Percentiles rank a stretch among this genome's conserved stretches.
phyloP scores from a whole-genome alignment of 2,888 invertebrate genomes.

The Micropterix aruncella region DNA sequence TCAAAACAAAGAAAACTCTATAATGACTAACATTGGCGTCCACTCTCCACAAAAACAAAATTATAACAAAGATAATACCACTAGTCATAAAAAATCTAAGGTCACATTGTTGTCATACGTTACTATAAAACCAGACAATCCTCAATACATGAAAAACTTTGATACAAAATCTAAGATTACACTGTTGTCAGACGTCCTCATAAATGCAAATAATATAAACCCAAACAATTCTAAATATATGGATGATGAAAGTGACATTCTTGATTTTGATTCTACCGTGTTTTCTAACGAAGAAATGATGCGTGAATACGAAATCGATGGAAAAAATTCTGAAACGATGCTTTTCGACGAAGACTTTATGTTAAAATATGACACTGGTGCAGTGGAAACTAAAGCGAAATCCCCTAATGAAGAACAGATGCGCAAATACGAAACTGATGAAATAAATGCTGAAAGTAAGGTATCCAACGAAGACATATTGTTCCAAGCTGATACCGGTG shows the following conservation, averaged over 20 bases:
- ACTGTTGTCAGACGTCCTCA: slow-evolving; percentile 1
- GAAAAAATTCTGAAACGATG: slow-evolving; percentile 1
- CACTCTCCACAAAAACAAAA: slow-evolving; percentile 1
- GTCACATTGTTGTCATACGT: too few species aligned
- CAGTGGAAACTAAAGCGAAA: neutral
- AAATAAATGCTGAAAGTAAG: slow-evolving; percentile 2
- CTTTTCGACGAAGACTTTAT: slow-evolving; percentile 1
- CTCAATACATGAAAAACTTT: slow-evolving; percentile 1
- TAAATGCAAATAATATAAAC: slow-evolving; percentile 1
- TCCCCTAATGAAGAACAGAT: slow-evolving; percentile 1
- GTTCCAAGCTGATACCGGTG: slow-evolving; percentile 1
- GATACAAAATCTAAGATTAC: slow-evolving; percentile 1
- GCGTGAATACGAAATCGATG: slow-evolving; percentile 1
- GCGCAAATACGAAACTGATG: neutral
- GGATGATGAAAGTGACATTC: slow-evolving; percentile 1
- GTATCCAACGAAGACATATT: neutral
- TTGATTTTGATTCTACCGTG: slow-evolving; percentile 1
- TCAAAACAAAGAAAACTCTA: slow-evolving; percentile 1
- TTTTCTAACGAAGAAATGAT: slow-evolving; percentile 2
- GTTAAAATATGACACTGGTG: neutral
- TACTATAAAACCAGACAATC: too few species aligned
- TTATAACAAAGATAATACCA: slow-evolving; percentile 1
- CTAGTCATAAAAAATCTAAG: slow-evolving; percentile 1
- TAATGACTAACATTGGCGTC: neutral
- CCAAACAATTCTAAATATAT: slow-evolving; percentile 1